Evolutionary conservation across 2,888 invertebrate species (phyloP).

Genomic region (Melanargia galathea): DNA sequence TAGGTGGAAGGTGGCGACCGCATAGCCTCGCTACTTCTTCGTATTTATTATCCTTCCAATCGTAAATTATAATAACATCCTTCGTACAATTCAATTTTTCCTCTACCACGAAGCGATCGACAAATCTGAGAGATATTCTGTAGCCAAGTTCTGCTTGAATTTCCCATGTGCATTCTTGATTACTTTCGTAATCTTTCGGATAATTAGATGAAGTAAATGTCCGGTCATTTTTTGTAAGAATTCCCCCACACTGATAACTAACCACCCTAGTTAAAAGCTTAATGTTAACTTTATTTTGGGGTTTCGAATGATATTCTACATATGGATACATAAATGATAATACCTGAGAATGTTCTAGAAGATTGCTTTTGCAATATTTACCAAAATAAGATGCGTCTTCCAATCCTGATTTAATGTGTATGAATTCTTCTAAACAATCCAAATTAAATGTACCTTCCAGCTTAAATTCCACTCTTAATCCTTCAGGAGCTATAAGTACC

Average conservation of each 20-base stretch:
- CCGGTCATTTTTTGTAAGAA: conserved; percentile 68
- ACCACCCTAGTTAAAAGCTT: conserved; percentile 53
- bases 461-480: conserved; percentile 62
- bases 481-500: conserved; percentile 76
- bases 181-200: conserved; percentile 85
- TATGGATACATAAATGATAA: conserved; percentile 81
- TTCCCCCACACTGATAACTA: conserved; percentile 87
- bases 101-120: conserved; percentile 89
- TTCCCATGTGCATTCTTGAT: conserved; percentile 91
- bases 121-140: conserved; percentile 85
- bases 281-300: conserved; percentile 49
- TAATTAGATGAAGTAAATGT: conserved; percentile 83
- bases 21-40: conserved; percentile 83
- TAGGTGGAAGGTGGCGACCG: conserved; percentile 83
- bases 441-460: conserved; percentile 57
- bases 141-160: conserved; percentile 85
- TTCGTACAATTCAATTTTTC: conserved; percentile 85
- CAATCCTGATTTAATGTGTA: conserved; percentile 79
- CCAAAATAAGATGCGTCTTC: conserved; percentile 81
- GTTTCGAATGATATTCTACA: conserved; percentile 86
- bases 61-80: conserved; percentile 87
- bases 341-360: conserved; percentile 65
- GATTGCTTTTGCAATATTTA: conserved; percentile 83
- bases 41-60: conserved; percentile 81
- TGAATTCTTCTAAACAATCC: conserved; percentile 64